A percentile compares a stretch with the other conserved stretches of the same genome.
Evolutionary conservation across 2,113 vertebrate genomes (phyloP).

Genomic region (Ciconia stormi): DNA sequence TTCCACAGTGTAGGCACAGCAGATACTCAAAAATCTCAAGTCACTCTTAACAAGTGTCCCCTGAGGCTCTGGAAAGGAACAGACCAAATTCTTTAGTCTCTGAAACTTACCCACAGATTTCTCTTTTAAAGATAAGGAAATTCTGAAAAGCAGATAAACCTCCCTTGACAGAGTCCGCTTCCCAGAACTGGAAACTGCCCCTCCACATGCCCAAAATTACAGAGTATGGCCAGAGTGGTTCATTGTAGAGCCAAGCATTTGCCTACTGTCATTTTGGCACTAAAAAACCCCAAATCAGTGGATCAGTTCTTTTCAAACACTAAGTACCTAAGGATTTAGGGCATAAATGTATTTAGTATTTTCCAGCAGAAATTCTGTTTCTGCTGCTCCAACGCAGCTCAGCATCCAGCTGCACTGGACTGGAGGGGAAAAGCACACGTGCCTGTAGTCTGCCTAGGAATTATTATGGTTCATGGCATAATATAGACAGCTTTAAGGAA

Average conservation of each 20-base stretch:
- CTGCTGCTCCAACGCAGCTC: not conserved
- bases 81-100: not conserved
- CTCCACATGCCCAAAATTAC: not conserved
- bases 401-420: not conserved
- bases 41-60: not conserved
- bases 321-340: not conserved
- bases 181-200: not conserved
- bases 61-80: not conserved
- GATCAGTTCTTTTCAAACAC: not conserved
- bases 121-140: not conserved
- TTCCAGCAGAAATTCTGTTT: not conserved
- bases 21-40: not conserved
- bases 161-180: fast-evolving
- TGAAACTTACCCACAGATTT: not conserved
- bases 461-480: not conserved
- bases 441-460: not conserved
- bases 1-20: not conserved
- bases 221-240: not conserved
- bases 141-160: not conserved
- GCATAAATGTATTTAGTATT: not conserved
- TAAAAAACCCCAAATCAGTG: not conserved
- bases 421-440: fast-evolving
- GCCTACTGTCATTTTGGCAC: not conserved
- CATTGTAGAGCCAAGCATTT: not conserved
- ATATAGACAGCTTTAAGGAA: not conserved